Percentiles rank a stretch among this genome's conserved stretches.
phyloP scores from a whole-genome alignment of 1,140 invertebrate species.

The Apis florea region DNA sequence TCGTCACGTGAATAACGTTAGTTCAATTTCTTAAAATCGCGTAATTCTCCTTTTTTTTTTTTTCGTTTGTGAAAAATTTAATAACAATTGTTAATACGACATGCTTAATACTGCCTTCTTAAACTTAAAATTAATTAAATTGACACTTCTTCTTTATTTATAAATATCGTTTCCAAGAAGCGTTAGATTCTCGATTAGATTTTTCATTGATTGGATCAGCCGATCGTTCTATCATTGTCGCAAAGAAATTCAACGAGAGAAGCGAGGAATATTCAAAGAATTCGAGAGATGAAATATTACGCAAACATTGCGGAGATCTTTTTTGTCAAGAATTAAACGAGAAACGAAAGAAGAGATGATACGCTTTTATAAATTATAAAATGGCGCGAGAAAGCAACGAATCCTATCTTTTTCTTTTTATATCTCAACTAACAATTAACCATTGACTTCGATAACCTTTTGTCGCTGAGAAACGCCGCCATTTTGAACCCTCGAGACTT shows the following conservation, averaged over 20 bases:
- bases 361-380: too few relatives aligned
- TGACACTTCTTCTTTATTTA: background rate
- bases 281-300: background rate
- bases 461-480: too few relatives aligned
- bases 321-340: background rate
- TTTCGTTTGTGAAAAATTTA: background rate
- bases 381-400: too few relatives aligned
- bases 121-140: background rate
- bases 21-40: background rate
- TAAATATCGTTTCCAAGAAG: background rate
- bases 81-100: background rate
- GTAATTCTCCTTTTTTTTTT: background rate
- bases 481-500: too few relatives aligned
- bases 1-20: conserved; percentile 19
- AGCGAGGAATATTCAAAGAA: background rate
- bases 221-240: background rate
- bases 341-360: background rate
- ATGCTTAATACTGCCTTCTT: background rate
- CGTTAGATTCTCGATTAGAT: background rate
- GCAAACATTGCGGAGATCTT: too few relatives aligned
- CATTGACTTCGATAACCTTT: background rate
- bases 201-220: background rate
- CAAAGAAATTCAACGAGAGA: background rate
- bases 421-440: too few relatives aligned
- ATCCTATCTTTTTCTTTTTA: too few relatives aligned